A percentile compares a stretch with the other conserved stretches of the same genome.
phyloP scores from a whole-genome alignment of 2,113 vertebrate species.

The Syrrhaptes paradoxus region DNA sequence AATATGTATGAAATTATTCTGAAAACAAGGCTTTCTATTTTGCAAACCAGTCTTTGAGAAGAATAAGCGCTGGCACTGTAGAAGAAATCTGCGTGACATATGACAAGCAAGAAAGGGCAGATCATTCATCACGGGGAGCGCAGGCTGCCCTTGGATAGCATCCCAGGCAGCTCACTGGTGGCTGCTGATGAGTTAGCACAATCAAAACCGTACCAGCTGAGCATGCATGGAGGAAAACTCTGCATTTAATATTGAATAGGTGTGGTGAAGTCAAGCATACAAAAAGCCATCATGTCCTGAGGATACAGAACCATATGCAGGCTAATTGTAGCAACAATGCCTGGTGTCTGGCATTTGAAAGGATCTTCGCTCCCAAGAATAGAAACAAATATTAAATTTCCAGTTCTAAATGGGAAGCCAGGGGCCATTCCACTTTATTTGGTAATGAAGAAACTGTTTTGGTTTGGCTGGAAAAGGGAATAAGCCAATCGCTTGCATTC shows the following conservation, averaged over 20 bases:
- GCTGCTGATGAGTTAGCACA: conserved; percentile 32
- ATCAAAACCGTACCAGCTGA: conserved; percentile 31
- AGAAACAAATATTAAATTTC: conserved; percentile 59
- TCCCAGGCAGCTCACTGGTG: conserved; percentile 32
- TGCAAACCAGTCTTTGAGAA: neutral
- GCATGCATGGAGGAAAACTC: neutral
- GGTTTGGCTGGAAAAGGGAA: conserved; percentile 17
- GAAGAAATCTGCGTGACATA: conserved; percentile 4
- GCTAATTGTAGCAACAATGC: conserved; percentile 42
- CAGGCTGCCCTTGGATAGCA: conserved; percentile 35
- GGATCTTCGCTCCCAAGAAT: conserved; percentile 45
- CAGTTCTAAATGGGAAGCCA: conserved; percentile 29
- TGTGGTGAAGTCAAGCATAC: conserved; percentile 26
- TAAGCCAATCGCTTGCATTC: conserved; percentile 3
- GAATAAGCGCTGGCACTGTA: neutral
- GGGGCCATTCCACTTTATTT: conserved; percentile 36
- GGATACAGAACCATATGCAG: conserved; percentile 37
- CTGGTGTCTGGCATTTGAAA: conserved; percentile 23
- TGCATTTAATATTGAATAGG: conserved; percentile 35
- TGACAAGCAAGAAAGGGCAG: conserved; percentile 57
- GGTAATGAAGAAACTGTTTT: conserved; percentile 37
- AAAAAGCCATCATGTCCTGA: conserved; percentile 49
- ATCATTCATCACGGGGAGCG: conserved; percentile 48
- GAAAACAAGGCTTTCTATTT: conserved; percentile 11
- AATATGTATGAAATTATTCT: neutral